Conservation (phyloP, 2,888 invertebrate genomes). For the Rhingia campestris region DNA sequence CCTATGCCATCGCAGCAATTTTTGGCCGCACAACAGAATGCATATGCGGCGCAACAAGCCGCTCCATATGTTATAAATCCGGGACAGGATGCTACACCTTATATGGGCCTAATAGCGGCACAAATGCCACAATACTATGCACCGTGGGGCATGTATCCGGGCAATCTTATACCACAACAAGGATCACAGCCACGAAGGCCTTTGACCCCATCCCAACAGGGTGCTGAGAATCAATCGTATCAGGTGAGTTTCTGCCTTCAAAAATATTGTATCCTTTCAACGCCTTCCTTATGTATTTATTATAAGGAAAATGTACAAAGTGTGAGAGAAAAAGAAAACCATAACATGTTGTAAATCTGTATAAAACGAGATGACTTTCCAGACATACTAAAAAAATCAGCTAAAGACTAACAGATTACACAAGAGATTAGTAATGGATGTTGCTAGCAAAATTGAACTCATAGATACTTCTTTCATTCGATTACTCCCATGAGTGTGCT, state of each 20-base stretch:
- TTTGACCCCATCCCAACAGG: conserved; percentile 89
- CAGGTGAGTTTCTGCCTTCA: conserved; percentile 80
- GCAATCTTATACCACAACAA: conserved; percentile 88
- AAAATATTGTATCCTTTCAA: too few species aligned
- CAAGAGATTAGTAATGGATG: conserved; percentile 20
- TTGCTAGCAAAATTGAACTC: conserved; percentile 51
- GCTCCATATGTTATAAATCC: conserved; percentile 95
- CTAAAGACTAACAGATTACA: conserved; percentile 35
- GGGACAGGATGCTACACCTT: conserved; percentile 89
- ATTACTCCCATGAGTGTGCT: conserved; percentile 36
- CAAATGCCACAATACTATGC: conserved; percentile 96
- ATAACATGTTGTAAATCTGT: conserved; percentile 56
- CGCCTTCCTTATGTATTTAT: background rate
- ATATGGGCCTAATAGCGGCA: conserved; percentile 92
- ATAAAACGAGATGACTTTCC: conserved; percentile 29
- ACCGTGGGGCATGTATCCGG: conserved; percentile 96
- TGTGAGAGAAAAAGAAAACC: conserved; percentile 55
- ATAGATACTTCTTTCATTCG: conserved; percentile 27
- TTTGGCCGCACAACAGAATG: conserved; percentile 88
- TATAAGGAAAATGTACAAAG: conserved; percentile 57
- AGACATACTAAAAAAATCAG: background rate
- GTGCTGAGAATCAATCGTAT: conserved; percentile 83
- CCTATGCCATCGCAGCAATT: conserved; percentile 90
- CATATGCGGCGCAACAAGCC: conserved; percentile 86
- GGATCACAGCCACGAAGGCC: conserved; percentile 89